Conservation (phyloP, 1,140 invertebrate genomes). For the Euschistus heros region DNA sequence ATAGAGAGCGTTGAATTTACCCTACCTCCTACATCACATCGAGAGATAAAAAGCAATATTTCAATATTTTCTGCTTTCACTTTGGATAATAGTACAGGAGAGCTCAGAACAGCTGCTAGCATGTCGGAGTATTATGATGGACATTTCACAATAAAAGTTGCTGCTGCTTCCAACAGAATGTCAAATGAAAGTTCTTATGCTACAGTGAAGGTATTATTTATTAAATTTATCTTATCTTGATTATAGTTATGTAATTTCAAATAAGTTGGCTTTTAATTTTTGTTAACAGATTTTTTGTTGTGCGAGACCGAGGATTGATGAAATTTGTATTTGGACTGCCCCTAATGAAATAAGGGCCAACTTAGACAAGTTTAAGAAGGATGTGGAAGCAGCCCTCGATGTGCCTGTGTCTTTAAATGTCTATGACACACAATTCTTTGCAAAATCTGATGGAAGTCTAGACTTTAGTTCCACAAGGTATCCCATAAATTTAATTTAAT, state of each 20-base stretch:
- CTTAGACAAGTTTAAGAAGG: slow-evolving; percentile 46
- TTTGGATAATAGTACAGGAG: slow-evolving; percentile 52
- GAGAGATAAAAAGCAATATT: slow-evolving; percentile 33
- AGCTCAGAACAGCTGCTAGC: slow-evolving; percentile 54
- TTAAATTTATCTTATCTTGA: neutral
- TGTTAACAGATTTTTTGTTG: slow-evolving; percentile 55
- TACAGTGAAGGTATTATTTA: slow-evolving; percentile 39
- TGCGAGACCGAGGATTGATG: slow-evolving; percentile 60
- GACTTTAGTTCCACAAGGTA: slow-evolving; percentile 61
- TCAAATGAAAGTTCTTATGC: slow-evolving; percentile 38
- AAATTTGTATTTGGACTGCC: slow-evolving; percentile 60
- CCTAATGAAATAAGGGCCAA: slow-evolving; percentile 49
- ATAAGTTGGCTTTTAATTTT: neutral
- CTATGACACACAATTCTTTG: slow-evolving; percentile 65
- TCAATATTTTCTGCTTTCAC: slow-evolving; percentile 36
- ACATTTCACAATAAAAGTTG: slow-evolving; percentile 48
- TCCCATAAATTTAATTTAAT: slow-evolving; percentile 9
- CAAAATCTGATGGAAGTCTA: slow-evolving; percentile 53
- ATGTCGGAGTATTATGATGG: slow-evolving; percentile 61
- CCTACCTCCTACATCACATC: slow-evolving; percentile 34
- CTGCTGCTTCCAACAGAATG: slow-evolving; percentile 52
- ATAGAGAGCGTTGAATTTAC: slow-evolving; percentile 53
- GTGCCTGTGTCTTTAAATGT: slow-evolving; percentile 53
- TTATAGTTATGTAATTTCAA: neutral
- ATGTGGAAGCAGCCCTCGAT: slow-evolving; percentile 47